Conservation (phyloP, 2,113 vertebrate species). For the Dicerorhinus sumatrensis region DNA sequence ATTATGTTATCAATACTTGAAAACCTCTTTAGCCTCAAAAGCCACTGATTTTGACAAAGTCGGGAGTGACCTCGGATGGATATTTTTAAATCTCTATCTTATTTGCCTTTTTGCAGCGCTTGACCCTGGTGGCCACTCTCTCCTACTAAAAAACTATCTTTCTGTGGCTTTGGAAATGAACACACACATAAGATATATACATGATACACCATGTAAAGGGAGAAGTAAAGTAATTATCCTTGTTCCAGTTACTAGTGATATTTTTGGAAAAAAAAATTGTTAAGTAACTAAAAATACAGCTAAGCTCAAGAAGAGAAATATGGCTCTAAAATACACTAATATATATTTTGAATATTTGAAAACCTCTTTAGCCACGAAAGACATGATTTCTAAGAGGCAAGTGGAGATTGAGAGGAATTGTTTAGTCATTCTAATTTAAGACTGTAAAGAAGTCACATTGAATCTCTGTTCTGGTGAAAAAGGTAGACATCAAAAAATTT, state of each 20-base stretch:
- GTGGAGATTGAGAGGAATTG: not conserved
- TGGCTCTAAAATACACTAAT: not conserved
- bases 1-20: not conserved
- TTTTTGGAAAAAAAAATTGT: slow-evolving; percentile 37
- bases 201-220: not conserved
- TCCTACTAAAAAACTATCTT: not conserved
- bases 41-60: not conserved
- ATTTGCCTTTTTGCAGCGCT: not conserved
- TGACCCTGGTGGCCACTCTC: not conserved
- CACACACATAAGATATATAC: too few species aligned
- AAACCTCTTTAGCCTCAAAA: not conserved
- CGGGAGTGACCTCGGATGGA: not conserved
- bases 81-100: not conserved
- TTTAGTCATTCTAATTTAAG: slow-evolving; percentile 60
- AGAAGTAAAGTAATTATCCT: not conserved
- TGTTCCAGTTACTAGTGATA: not conserved
- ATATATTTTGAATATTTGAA: not conserved
- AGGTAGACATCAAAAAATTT: slow-evolving; percentile 25
- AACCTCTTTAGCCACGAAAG: slow-evolving; percentile 1
- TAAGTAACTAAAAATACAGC: not conserved
- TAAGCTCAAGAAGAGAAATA: not conserved
- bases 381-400: slow-evolving; percentile 3
- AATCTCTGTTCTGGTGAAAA: slow-evolving; percentile 53
- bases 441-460: slow-evolving; percentile 29
- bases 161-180: not conserved